These are phyloP conservation scores for Hydrotaea diabolus DNA, from an alignment of 2,888 invertebrate genomes.

Conservation along the genomic window DNA sequence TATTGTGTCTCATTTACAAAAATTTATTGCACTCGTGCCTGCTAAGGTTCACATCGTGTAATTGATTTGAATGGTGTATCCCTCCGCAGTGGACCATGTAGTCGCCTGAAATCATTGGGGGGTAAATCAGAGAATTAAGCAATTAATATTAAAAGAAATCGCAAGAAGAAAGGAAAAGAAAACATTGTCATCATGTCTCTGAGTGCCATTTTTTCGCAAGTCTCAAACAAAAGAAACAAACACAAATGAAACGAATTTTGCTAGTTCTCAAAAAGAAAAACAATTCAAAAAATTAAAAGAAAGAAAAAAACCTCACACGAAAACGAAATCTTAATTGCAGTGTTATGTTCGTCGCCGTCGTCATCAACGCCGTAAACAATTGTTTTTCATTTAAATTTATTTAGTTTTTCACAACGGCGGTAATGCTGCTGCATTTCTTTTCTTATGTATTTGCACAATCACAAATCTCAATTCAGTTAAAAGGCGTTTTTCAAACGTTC, in stretches of 20 bases:
- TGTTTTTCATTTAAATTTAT: conserved; percentile 49
- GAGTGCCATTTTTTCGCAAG: neutral
- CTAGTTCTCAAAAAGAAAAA: neutral
- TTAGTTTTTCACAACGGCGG: conserved; percentile 13
- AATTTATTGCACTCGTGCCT: conserved; percentile 13
- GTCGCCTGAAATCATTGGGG: conserved; percentile 33
- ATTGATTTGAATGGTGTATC: conserved; percentile 12
- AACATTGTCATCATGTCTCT: conserved; percentile 26
- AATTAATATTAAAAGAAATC: conserved; percentile 34
- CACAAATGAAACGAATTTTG: neutral
- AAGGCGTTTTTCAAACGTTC: conserved; percentile 44
- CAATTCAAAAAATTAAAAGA: neutral
- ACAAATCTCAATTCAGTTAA: conserved; percentile 47
- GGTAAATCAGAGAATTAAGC: conserved; percentile 19
- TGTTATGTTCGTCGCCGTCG: conserved; percentile 24
- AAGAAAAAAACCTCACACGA: neutral
- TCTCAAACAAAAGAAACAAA: conserved; percentile 1
- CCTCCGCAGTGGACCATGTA: neutral
- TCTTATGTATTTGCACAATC: conserved; percentile 9
- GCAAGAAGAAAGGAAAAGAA: neutral
- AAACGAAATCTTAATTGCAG: conserved; percentile 28
- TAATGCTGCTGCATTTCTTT: conserved; percentile 51
- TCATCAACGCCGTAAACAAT: conserved; percentile 35
- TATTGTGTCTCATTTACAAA: conserved; percentile 19
- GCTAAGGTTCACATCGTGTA: conserved; percentile 13